These are phyloP conservation scores for Parnassius smintheus DNA, from an alignment of 2,888 invertebrate genomes.

Conservation along the genomic window DNA sequence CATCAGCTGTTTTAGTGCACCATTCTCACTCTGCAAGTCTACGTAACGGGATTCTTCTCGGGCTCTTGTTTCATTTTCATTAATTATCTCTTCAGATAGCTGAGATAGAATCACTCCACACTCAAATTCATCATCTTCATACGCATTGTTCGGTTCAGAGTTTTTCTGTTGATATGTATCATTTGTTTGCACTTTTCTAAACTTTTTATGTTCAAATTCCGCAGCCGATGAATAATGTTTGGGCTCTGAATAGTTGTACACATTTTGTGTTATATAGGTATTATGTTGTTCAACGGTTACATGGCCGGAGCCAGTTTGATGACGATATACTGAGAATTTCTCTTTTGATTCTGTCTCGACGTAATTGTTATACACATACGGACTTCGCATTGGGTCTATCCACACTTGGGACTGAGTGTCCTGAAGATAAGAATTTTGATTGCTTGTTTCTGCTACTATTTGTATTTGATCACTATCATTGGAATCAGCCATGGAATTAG, in stretches of 20 bases:
- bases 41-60: constrained; percentile 49
- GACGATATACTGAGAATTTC: constrained; percentile 46
- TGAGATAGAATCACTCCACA: constrained; percentile 61
- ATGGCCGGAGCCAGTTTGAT: constrained; percentile 43
- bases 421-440: constrained; percentile 39
- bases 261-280: constrained; percentile 65
- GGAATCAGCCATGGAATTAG: constrained; percentile 12
- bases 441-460: constrained; percentile 42
- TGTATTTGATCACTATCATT: constrained; percentile 38
- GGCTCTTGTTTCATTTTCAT: constrained; percentile 50
- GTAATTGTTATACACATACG: constrained; percentile 61
- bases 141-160: constrained; percentile 35
- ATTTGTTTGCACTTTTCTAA: constrained; percentile 38
- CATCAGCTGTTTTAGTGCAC: constrained; percentile 67
- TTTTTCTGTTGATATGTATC: constrained; percentile 36
- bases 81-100: constrained; percentile 56
- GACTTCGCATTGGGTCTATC: constrained; percentile 66
- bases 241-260: constrained; percentile 56
- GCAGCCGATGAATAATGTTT: constrained; percentile 41
- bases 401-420: constrained; percentile 62
- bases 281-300: constrained; percentile 62
- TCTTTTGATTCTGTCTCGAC: constrained; percentile 43
- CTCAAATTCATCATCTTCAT: constrained; percentile 59
- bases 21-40: constrained; percentile 51
- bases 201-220: constrained; percentile 48